A percentile compares a stretch with the other conserved stretches of the same genome.
phyloP scores from a whole-genome alignment of 1,140 invertebrate genomes.

The Diachasma alloeum region DNA sequence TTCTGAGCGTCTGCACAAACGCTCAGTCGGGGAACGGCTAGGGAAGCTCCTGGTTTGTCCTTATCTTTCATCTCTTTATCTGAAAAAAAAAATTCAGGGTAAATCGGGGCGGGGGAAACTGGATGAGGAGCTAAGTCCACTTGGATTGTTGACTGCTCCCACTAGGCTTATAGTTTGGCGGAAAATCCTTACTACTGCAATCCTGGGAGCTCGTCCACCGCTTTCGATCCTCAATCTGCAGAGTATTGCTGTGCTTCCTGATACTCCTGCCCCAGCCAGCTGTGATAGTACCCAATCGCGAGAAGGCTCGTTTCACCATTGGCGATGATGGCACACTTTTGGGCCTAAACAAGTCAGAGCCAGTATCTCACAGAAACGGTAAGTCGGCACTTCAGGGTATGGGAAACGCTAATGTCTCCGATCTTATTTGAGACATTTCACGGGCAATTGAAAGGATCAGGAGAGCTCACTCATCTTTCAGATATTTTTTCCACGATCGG shows the following conservation, averaged over 20 bases:
- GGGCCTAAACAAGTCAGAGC: slow-evolving; percentile 71
- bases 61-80: slow-evolving; percentile 83
- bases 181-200: slow-evolving; percentile 78
- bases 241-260: slow-evolving; percentile 76
- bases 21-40: slow-evolving; percentile 85
- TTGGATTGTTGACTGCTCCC: too few relatives aligned
- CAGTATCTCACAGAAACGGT: slow-evolving; percentile 64
- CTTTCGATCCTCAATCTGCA: slow-evolving; percentile 85
- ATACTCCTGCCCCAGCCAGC: slow-evolving; percentile 89
- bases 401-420: slow-evolving; percentile 33
- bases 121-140: too few relatives aligned
- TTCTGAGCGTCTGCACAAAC: slow-evolving; percentile 94
- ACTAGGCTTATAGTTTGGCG: not conserved
- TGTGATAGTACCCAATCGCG: slow-evolving; percentile 85
- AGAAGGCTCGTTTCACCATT: slow-evolving; percentile 93
- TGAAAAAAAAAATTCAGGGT: not conserved
- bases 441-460: not conserved
- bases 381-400: slow-evolving; percentile 55
- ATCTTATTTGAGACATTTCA: not conserved
- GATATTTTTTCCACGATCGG: not conserved
- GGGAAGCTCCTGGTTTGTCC: slow-evolving; percentile 70
- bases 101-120: too few relatives aligned
- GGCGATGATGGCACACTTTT: slow-evolving; percentile 94
- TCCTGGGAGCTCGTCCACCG: slow-evolving; percentile 92
- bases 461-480: not conserved